Evolutionary conservation across 2,113 vertebrate genomes (phyloP), one percentile per base, ranked within the genome.

Genomic region (Ceuthmochares aereus): DNA sequence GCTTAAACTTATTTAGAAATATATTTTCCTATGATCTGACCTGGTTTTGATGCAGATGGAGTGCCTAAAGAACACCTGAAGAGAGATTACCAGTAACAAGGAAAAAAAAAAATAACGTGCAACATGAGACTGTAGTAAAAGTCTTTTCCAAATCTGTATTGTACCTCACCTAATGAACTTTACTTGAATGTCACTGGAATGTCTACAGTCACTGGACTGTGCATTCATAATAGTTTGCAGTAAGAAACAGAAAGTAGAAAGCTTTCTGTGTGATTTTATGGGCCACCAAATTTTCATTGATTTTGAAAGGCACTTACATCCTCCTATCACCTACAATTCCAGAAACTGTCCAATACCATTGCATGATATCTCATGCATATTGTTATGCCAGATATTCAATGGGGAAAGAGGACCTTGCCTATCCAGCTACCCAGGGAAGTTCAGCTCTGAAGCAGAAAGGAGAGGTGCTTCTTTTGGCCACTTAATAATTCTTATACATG

Each of bases 401-500:
- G 54, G 2, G 14, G 5, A 7, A 73, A 30, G 34, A 64, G 14
- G 29, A 9, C 8, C 56, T 85, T 85, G 6, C 18, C 18, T 51
- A 5, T n/a, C 16, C 2, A 4, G 15, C 19, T 75, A 14, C 1
- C 1, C 12, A 21, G 14, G 4, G 15, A 86, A 47, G 6, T 51
- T 91, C 18, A 34, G 32, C 12, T 89, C 36, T 84, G 55, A 89
- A 66, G n/a, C 3, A 45, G 20, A 73, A 73, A 63, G 8, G 14
- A 75, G 18, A 37, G 26, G 34, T 62, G 42, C 16, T 4, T 54
- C 32, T 87, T 84, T 59, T 51, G 32, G 20, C 29, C 59, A 56
- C 23, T 43, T 52, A 60, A 47, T 54, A 12, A 21, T 70, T 73
- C 22, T 40, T 62, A 34, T 15, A 43, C 21, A 19, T 45, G 16